Conservation (phyloP, 2,888 invertebrate species). For the Drosophila testacea region DNA sequence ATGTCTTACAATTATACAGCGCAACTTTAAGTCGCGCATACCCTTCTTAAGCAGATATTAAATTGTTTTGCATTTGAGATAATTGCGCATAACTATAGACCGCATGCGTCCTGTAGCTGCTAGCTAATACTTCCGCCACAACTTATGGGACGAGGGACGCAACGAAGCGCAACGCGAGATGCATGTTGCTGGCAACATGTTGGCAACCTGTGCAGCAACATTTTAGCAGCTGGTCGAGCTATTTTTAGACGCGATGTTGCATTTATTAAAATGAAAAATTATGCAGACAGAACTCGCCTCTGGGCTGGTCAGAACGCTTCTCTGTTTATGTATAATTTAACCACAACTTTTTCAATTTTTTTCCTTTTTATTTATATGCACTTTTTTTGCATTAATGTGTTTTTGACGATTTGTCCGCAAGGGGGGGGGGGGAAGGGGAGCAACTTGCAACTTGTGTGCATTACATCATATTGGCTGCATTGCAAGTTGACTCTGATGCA, state of each 20-base stretch:
- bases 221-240: conserved; percentile 59
- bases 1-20: conserved; percentile 4
- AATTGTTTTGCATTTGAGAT: conserved; percentile 47
- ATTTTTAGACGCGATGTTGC: conserved; percentile 69
- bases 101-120: conserved; percentile 38
- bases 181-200: conserved; percentile 64
- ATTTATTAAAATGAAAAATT: conserved; percentile 79
- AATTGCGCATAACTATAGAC: conserved; percentile 58
- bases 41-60: neutral
- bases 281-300: conserved; percentile 47
- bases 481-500: conserved; percentile 64
- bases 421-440: neutral
- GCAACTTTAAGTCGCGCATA: conserved; percentile 1
- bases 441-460: conserved; percentile 51
- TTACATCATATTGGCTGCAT: conserved; percentile 70
- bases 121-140: conserved; percentile 72
- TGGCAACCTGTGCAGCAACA: conserved; percentile 71
- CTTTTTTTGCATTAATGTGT: conserved; percentile 41
- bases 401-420: conserved; percentile 30
- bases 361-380: conserved; percentile 24
- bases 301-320: conserved; percentile 7
- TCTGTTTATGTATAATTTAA: conserved; percentile 49
- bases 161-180: conserved; percentile 4
- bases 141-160: conserved; percentile 25
- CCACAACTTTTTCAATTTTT: conserved; percentile 17